phyloP scores from a whole-genome alignment of 2,113 vertebrate species.

The Gymnocephalus cernua region DNA sequence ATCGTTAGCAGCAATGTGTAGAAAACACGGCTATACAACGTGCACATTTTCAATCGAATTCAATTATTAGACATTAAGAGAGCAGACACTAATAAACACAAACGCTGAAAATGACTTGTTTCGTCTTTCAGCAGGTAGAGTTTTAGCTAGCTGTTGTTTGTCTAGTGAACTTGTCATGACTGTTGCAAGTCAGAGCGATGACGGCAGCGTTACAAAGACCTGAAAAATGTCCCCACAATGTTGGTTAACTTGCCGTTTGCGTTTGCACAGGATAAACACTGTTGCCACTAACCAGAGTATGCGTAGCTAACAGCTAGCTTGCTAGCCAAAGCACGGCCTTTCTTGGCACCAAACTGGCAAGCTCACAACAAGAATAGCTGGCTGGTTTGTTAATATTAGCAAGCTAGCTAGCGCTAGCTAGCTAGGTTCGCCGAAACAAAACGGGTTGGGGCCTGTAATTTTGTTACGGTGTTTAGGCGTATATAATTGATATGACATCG shows the following conservation, averaged over 20 bases:
- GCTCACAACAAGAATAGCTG: conserved; percentile 72
- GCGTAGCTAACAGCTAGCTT: conserved; percentile 46
- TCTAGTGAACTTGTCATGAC: conserved; percentile 72
- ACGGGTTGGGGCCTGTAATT: conserved; percentile 81
- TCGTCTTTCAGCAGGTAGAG: background rate
- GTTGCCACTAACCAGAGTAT: conserved; percentile 17
- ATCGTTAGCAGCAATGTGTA: conserved; percentile 24
- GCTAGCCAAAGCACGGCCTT: conserved; percentile 65
- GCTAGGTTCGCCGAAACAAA: conserved; percentile 79
- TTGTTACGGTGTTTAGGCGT: conserved; percentile 68
- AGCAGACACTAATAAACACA: background rate
- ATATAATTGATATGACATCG: conserved; percentile 65
- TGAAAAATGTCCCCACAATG: conserved; percentile 52
- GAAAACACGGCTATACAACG: conserved; percentile 26
- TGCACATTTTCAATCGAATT: background rate
- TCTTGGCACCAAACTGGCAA: conserved; percentile 59
- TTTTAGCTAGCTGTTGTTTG: conserved; percentile 45
- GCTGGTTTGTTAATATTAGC: conserved; percentile 72
- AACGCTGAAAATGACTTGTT: background rate
- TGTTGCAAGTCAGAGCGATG: conserved; percentile 69
- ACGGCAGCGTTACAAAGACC: conserved; percentile 68
- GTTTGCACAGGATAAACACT: conserved; percentile 23
- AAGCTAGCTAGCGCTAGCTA: conserved; percentile 53
- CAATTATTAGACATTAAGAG: background rate
- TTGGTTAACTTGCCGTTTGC: conserved; percentile 23